Percentiles rank a stretch among this genome's conserved stretches.
These are phyloP conservation scores for Dunckerocampus dactyliophorus DNA, from an alignment of 2,113 vertebrate species.

Conservation along the genomic window DNA sequence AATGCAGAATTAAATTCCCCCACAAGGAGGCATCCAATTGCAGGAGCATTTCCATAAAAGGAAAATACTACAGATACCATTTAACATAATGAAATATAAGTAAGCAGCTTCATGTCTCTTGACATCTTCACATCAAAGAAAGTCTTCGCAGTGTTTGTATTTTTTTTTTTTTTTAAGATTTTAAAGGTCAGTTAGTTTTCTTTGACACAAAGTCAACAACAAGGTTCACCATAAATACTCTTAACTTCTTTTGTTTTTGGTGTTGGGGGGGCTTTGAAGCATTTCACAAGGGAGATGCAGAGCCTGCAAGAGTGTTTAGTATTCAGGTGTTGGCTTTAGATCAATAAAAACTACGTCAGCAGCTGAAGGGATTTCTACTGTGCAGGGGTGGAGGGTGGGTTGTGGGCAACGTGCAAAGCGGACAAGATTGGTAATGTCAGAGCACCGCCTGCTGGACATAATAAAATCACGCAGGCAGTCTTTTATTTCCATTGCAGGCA, in stretches of 20 bases:
- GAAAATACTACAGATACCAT: slow-evolving; percentile 16
- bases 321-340: slow-evolving; percentile 50
- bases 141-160: slow-evolving; percentile 28
- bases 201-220: not conserved
- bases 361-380: slow-evolving; percentile 58
- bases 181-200: slow-evolving; percentile 9
- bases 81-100: not conserved
- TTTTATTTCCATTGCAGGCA: not conserved
- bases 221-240: not conserved
- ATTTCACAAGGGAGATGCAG: slow-evolving; percentile 18
- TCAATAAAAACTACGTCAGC: slow-evolving; percentile 60
- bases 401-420: slow-evolving; percentile 22
- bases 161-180: slow-evolving; percentile 12
- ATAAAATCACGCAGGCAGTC: not conserved
- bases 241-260: slow-evolving; percentile 2
- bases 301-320: slow-evolving; percentile 37
- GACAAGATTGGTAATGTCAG: slow-evolving; percentile 20
- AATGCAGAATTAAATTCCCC: not conserved
- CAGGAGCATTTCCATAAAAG: slow-evolving; percentile 7
- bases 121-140: slow-evolving; percentile 8
- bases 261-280: slow-evolving; percentile 15
- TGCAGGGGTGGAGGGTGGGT: slow-evolving; percentile 13
- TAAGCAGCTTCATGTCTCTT: not conserved
- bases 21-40: not conserved
- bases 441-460: slow-evolving; percentile 64